A percentile compares a stretch with the other conserved stretches of the same genome.
phyloP scores from a whole-genome alignment of 2,797 vertebrate species.

The Momotus momota region DNA sequence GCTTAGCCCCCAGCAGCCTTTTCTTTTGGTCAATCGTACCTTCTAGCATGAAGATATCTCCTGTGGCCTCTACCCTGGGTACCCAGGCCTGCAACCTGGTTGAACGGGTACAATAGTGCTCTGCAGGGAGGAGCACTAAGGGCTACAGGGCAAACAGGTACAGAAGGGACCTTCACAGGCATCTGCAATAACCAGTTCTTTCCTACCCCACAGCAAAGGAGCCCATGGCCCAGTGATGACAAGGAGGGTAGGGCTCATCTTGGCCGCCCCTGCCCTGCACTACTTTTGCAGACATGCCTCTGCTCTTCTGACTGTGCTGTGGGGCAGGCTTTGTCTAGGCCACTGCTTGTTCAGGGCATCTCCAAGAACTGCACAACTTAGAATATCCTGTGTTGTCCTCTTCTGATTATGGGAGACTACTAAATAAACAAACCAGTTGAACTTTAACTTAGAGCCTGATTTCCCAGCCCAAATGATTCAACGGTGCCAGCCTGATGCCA shows the following conservation, averaged over 20 bases:
- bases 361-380: neutral
- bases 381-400: neutral
- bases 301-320: neutral
- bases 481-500: neutral
- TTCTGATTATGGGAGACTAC: neutral
- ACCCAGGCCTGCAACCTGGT: neutral
- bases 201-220: neutral
- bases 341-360: neutral
- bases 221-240: neutral
- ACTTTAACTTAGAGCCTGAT: neutral
- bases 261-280: neutral
- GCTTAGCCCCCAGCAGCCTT: neutral
- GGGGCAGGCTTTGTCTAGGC: neutral
- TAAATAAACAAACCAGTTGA: neutral
- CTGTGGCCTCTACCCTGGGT: neutral
- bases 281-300: fast-evolving
- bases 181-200: neutral
- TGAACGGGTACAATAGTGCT: fast-evolving
- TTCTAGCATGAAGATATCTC: neutral
- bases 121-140: neutral
- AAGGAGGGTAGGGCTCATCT: neutral
- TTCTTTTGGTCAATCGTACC: neutral
- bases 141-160: neutral
- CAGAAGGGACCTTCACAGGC: neutral
- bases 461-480: neutral